Percentiles rank a stretch among this genome's conserved stretches.
These are phyloP conservation scores for Lycaena phlaeas DNA, from an alignment of 2,888 invertebrate genomes.

Conservation along the genomic window DNA sequence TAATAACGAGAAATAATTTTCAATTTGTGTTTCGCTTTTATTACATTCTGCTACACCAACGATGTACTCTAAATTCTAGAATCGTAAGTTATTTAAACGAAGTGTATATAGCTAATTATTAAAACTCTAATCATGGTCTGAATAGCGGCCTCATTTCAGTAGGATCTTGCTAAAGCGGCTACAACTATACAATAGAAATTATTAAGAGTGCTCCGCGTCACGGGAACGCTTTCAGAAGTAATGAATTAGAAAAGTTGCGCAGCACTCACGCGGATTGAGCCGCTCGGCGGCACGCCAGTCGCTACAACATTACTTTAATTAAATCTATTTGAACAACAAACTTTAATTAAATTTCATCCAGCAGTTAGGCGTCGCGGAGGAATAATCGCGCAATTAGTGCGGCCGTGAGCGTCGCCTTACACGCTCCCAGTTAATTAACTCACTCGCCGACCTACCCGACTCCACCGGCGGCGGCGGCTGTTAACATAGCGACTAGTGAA, in stretches of 20 bases:
- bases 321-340: conserved; percentile 76
- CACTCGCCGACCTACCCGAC: conserved; percentile 58
- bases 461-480: conserved; percentile 29
- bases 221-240: conserved; percentile 73
- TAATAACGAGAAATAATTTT: background rate
- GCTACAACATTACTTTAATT: conserved; percentile 75
- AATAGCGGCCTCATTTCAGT: conserved; percentile 22
- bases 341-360: conserved; percentile 75
- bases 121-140: conserved; percentile 18
- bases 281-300: conserved; percentile 54
- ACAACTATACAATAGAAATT: conserved; percentile 70
- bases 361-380: conserved; percentile 73
- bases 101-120: conserved; percentile 30
- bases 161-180: conserved; percentile 40
- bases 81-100: too few species aligned
- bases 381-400: conserved; percentile 73
- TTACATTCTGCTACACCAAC: too few species aligned
- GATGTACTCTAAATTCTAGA: too few species aligned
- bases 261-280: conserved; percentile 72
- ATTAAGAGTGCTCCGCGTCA: conserved; percentile 71
- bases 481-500: conserved; percentile 17
- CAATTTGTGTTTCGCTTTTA: background rate
- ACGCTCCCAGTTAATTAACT: conserved; percentile 71
- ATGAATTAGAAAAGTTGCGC: conserved; percentile 74
- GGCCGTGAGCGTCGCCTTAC: conserved; percentile 72